Conservation (phyloP, 2,113 vertebrate species). For the Himantopus leucocephalus region DNA sequence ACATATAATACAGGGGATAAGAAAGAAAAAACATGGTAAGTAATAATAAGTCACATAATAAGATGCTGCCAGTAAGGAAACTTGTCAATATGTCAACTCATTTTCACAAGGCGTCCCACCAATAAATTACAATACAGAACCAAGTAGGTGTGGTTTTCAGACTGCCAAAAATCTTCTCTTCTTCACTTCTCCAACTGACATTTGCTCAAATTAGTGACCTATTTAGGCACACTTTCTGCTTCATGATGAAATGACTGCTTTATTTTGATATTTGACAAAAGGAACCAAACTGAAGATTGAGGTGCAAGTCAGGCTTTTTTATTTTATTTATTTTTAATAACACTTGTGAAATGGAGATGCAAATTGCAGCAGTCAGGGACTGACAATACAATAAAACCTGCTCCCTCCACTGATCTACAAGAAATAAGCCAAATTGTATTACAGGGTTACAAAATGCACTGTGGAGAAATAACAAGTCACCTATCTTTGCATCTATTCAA, state of each 20-base stretch:
- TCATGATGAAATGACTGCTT: background rate
- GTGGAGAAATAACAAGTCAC: background rate
- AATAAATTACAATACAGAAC: background rate
- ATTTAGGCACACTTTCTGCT: background rate
- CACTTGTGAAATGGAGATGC: background rate
- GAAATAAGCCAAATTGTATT: background rate
- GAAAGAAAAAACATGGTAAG: background rate
- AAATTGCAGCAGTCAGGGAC: background rate
- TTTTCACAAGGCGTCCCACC: background rate
- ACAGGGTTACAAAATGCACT: background rate
- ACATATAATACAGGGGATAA: background rate
- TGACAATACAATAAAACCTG: background rate
- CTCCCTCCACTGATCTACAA: background rate
- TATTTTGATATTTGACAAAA: background rate
- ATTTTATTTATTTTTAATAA: background rate
- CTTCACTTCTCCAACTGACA: background rate
- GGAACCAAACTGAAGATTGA: background rate
- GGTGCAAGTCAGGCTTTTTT: background rate
- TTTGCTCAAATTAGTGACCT: background rate
- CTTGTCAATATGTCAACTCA: background rate
- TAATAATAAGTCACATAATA: background rate
- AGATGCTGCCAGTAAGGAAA: background rate
- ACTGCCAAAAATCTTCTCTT: background rate
- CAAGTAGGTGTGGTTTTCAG: background rate
- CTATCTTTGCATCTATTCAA: background rate